Percentiles rank a stretch among this genome's conserved stretches.
phyloP scores from a whole-genome alignment of 2,888 invertebrate genomes.

The Thereva unica region DNA sequence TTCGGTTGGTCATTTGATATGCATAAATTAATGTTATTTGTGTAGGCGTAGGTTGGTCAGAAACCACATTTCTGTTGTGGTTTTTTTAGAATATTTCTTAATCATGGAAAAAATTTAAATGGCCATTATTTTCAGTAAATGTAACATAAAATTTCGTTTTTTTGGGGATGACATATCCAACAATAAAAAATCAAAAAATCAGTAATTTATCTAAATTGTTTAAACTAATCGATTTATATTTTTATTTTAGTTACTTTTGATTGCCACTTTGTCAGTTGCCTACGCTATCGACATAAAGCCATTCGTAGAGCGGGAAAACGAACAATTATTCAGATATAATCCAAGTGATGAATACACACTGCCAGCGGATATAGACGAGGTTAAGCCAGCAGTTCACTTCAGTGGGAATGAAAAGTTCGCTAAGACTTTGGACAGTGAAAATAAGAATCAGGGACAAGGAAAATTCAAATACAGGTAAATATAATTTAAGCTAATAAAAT shows the following conservation, averaged over 20 bases:
- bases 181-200: background rate
- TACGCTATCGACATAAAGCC: conserved; percentile 7
- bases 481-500: background rate
- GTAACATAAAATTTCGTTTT: too few relatives aligned
- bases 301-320: conserved; percentile 48
- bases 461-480: conserved; percentile 52
- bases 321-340: conserved; percentile 55
- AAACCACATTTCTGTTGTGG: too few relatives aligned
- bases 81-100: too few relatives aligned
- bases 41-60: too few relatives aligned
- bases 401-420: conserved; percentile 55
- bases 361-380: conserved; percentile 55
- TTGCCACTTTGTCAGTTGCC: conserved; percentile 6
- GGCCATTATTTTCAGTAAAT: too few relatives aligned
- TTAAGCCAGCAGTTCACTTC: conserved; percentile 52
- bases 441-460: conserved; percentile 51
- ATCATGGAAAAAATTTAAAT: too few relatives aligned
- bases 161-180: background rate
- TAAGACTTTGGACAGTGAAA: conserved; percentile 52
- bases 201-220: background rate
- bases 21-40: too few relatives aligned
- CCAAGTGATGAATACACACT: conserved; percentile 54
- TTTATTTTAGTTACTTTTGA: conserved; percentile 22
- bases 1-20: too few relatives aligned
- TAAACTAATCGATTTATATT: background rate